phyloP scores from a whole-genome alignment of 2,113 vertebrate species.

The Leptobrachium ailaonicum region DNA sequence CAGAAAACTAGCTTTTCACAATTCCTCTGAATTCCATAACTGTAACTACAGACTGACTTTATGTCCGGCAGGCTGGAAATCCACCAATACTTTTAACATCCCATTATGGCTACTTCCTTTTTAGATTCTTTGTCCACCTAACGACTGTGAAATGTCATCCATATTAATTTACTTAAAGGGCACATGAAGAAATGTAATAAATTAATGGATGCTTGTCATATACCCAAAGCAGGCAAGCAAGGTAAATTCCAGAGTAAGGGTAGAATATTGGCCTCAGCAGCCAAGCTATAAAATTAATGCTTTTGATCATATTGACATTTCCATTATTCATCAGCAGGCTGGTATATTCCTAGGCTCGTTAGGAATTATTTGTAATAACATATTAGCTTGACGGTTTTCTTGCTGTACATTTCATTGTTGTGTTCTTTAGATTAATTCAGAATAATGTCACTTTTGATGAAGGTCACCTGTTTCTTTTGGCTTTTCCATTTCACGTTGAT shows the following conservation, averaged over 20 bases:
- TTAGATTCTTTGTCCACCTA: neutral
- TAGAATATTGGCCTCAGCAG: constrained; percentile 3
- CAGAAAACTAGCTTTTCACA: no score
- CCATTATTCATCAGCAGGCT: constrained; percentile 24
- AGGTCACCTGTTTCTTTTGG: constrained; percentile 35
- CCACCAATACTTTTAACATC: no score
- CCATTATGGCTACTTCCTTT: no score
- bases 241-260: constrained; percentile 9
- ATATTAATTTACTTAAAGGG: neutral
- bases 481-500: constrained; percentile 27
- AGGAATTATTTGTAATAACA: constrained; percentile 41
- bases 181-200: neutral
- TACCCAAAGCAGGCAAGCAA: constrained; percentile 2
- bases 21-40: no score
- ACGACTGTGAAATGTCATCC: neutral
- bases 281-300: constrained; percentile 30
- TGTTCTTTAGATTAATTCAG: constrained; percentile 26
- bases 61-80: no score
- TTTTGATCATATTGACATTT: constrained; percentile 41
- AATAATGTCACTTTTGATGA: constrained; percentile 43
- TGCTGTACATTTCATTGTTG: constrained; percentile 13
- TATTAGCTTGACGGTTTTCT: constrained; percentile 21
- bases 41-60: no score
- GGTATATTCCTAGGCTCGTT: constrained; percentile 21
- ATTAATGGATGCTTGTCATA: neutral